phyloP scores from a whole-genome alignment of 2,113 vertebrate genomes.

The Sorex araneus region DNA sequence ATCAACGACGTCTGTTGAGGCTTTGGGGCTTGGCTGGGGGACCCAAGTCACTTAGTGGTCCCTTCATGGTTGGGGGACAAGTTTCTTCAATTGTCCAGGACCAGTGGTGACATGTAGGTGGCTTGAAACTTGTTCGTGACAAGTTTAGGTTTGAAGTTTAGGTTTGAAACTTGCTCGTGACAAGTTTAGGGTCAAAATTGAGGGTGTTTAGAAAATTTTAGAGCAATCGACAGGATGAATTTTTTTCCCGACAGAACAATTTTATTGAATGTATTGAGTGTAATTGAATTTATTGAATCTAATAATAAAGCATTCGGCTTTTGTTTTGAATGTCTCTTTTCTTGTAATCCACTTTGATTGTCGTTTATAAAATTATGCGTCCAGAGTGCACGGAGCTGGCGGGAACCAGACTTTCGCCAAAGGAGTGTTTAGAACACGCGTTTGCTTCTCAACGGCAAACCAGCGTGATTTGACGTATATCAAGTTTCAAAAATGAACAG shows the following conservation, averaged over 20 bases:
- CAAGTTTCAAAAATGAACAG: no score
- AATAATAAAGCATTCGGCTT: slow-evolving; percentile 51
- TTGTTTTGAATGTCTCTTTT: slow-evolving; percentile 31
- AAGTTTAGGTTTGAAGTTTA: slow-evolving; percentile 50
- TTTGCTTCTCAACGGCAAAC: no score
- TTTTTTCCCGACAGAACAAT: no score
- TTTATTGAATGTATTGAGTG: slow-evolving; percentile 25
- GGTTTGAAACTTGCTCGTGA: not conserved
- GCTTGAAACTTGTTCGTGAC: not conserved
- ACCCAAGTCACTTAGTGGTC: not conserved
- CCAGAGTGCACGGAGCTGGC: not conserved
- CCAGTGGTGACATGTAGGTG: not conserved
- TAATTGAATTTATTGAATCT: slow-evolving; percentile 35
- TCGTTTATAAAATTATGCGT: slow-evolving; percentile 55
- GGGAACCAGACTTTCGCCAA: not conserved
- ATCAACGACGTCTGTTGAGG: slow-evolving; percentile 12
- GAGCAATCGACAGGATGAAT: not conserved
- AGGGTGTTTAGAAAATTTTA: slow-evolving; percentile 24
- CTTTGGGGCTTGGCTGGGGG: not conserved
- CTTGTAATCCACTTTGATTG: slow-evolving; percentile 57
- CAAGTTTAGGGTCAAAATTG: slow-evolving; percentile 29
- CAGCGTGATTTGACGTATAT: no score
- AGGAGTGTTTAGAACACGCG: not conserved
- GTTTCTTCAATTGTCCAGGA: not conserved
- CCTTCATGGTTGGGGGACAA: not conserved